A percentile compares a stretch with the other conserved stretches of the same genome.
Evolutionary conservation across 2,888 invertebrate species (phyloP).

Genomic region (Poecilobothrus nobilitatus): DNA sequence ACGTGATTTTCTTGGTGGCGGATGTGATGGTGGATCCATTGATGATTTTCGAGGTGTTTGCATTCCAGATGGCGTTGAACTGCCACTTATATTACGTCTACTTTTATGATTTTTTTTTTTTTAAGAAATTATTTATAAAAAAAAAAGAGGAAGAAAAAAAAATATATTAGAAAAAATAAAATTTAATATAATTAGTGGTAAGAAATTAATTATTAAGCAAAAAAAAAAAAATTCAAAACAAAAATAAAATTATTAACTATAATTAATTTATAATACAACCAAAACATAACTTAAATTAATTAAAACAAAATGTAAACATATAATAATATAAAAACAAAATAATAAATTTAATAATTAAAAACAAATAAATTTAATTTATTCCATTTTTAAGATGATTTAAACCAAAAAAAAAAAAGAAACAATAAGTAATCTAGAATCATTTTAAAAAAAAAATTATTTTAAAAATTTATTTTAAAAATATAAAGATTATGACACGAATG

Average conservation of each 20-base stretch:
- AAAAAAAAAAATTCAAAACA: constrained; percentile 15
- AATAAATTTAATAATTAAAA: no score
- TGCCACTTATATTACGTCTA: constrained; percentile 43
- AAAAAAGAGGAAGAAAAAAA: not conserved
- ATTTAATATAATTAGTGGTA: constrained; percentile 15
- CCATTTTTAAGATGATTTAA: no score
- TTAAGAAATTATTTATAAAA: constrained; percentile 9
- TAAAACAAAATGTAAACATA: no score
- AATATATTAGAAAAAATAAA: constrained; percentile 12
- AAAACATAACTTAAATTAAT: no score
- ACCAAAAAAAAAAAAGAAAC: no score
- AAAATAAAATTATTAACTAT: constrained; percentile 7
- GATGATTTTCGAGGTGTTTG: constrained; percentile 43
- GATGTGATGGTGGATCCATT: constrained; percentile 34
- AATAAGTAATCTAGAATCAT: no score
- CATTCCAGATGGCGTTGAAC: constrained; percentile 44
- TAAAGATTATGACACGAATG: no score
- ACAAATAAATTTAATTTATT: no score
- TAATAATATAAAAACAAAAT: no score
- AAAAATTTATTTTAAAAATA: no score
- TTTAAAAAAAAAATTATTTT: no score
- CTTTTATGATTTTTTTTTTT: not conserved
- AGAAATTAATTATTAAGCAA: constrained; percentile 15
- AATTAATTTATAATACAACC: no score
- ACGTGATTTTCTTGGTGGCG: constrained; percentile 39